Conservation (phyloP, 2,113 vertebrate species). For the Stegostoma tigrinum region DNA sequence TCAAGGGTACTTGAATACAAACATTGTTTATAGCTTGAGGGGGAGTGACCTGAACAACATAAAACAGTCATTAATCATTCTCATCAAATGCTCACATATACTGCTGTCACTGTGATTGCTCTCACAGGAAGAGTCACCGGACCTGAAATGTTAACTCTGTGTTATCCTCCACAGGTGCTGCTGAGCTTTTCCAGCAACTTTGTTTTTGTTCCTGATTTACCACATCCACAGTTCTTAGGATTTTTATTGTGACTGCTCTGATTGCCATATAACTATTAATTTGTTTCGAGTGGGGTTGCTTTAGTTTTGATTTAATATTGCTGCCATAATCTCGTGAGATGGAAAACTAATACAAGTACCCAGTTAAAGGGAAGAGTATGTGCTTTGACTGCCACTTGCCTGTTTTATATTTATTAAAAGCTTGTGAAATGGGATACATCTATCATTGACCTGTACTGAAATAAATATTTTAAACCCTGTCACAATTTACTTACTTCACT, state of each 20-base stretch:
- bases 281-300: not conserved
- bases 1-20: not conserved
- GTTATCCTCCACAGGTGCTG: no score
- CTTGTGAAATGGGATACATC: not conserved
- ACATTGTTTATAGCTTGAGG: not conserved
- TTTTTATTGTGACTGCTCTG: not conserved
- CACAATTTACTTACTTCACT: not conserved
- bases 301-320: not conserved
- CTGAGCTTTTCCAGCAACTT: no score
- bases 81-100: not conserved
- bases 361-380: not conserved
- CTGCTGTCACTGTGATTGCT: not conserved
- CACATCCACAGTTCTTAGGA: no score
- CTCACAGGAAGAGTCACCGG: no score
- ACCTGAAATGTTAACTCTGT: no score
- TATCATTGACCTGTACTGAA: not conserved
- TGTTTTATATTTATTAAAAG: not conserved
- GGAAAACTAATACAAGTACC: not conserved
- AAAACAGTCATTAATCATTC: not conserved
- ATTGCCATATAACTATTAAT: not conserved
- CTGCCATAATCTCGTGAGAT: not conserved
- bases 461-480: not conserved
- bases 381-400: not conserved
- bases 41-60: not conserved
- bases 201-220: no score